Conservation (phyloP, 2,888 invertebrate species). For the Lasioglossum figueresi region DNA sequence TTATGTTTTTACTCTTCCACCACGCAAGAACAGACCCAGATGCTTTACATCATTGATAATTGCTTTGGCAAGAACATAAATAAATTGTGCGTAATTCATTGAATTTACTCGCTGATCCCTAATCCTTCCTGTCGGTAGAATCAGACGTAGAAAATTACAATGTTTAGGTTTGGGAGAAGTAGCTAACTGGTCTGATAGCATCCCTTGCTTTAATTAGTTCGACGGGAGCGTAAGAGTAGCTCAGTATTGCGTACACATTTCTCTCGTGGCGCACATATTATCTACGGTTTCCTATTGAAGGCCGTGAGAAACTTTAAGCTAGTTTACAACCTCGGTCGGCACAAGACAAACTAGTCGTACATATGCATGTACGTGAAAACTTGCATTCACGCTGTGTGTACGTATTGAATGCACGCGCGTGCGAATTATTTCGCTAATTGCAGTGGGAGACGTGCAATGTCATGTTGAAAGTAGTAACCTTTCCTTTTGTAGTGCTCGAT, state of each 20-base stretch:
- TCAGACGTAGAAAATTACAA: slow-evolving; percentile 31
- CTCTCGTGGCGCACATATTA: slow-evolving; percentile 53
- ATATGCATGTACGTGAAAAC: slow-evolving; percentile 67
- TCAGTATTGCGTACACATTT: slow-evolving; percentile 56
- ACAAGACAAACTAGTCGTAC: slow-evolving; percentile 51
- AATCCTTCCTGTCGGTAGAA: background rate
- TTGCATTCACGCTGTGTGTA: slow-evolving; percentile 62
- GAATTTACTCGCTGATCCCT: background rate
- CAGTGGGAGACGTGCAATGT: slow-evolving; percentile 24
- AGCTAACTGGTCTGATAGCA: slow-evolving; percentile 24
- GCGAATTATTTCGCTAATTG: slow-evolving; percentile 63
- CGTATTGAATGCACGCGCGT: slow-evolving; percentile 60
- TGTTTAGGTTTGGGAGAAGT: slow-evolving; percentile 23
- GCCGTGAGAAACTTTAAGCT: slow-evolving; percentile 73
- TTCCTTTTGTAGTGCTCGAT: background rate
- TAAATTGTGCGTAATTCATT: background rate
- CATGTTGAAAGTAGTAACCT: slow-evolving; percentile 20
- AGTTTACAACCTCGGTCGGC: slow-evolving; percentile 51
- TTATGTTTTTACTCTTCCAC: too few relatives aligned
- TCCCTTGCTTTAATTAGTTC: slow-evolving; percentile 71
- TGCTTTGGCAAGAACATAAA: background rate
- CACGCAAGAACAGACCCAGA: too few relatives aligned
- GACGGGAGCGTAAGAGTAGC: slow-evolving; percentile 70
- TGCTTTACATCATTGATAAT: background rate
- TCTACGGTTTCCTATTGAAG: slow-evolving; percentile 60